Base-by-base conservation (phyloP, 2,797 vertebrate species). In the Pelodytes ibericus region DNA sequence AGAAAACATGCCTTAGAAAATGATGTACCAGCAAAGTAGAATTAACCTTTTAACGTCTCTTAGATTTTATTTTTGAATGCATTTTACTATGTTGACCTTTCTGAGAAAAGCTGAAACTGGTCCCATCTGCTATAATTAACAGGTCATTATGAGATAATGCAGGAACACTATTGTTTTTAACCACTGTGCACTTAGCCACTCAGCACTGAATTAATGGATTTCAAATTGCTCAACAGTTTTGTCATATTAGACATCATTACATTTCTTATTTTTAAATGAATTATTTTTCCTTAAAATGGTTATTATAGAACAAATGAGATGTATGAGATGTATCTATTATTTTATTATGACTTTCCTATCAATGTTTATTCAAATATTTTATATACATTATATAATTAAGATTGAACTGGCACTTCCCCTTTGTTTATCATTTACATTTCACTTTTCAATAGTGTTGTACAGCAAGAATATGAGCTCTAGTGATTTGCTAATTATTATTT, bases 121-220 rank as follows among this genome's bases (percentile, higher is more conserved):
- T 20, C 9, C 24, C 27, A 22, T 44, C 31, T 24, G 41, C 24
- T 57, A 57, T 20, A 64, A 71, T 71, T 71, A 77, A 31, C 26
- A 41, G 22, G 47, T 64, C 67, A 71, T 64, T 63, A 70, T 27
- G 57, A 64, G 64, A 33, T 64, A 59, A 25, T 31, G 60, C 16
- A 64, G 15, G 59, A 56, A 64, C 20, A 20, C 8, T 25, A 44
- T 53, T 24, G 33, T 24, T 70, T 57, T 31, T 70, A 47, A 30
- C 59, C 71, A 22, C 26, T 77, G 6, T 8, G 29, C 6, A 77
- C 20, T 71, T 77, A 24, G 41, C 59, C 15, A 65, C 47, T 77
- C 60, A 71, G 36, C 49, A 30, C 11, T 11, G 24, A 58, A 70
- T 24, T 62, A 63, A 57, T 25, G 25, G 30, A 41, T n/a, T 63